phyloP scores from a whole-genome alignment of 2,113 vertebrate genomes.

The Pantherophis guttatus region DNA sequence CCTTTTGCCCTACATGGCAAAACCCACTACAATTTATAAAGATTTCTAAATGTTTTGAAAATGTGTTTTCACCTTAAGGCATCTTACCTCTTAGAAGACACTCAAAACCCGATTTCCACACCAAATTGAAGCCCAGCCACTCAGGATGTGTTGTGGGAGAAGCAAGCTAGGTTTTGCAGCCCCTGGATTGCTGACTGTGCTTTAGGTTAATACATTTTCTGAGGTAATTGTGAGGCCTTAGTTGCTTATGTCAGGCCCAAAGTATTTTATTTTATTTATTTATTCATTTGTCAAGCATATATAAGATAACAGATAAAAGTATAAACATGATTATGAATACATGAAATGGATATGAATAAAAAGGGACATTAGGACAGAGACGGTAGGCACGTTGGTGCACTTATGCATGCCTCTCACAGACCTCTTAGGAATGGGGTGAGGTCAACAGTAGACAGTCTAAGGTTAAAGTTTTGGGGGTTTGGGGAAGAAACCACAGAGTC shows the following conservation, averaged over 20 bases:
- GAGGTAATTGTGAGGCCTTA: fast-evolving
- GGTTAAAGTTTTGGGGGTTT: no score
- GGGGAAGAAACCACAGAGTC: no score
- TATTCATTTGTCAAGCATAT: no score
- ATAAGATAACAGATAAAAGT: no score
- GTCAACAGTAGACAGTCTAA: no score
- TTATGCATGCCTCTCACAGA: no score
- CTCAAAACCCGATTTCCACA: not conserved
- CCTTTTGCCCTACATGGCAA: not conserved
- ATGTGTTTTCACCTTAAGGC: not conserved
- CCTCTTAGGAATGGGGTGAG: no score
- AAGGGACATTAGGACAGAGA: no score
- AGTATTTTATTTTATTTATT: no score
- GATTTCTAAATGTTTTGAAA: not conserved
- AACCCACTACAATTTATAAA: not conserved
- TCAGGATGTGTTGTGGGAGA: not conserved
- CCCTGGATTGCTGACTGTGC: not conserved
- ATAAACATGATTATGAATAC: no score
- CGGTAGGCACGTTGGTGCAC: no score
- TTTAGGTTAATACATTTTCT: not conserved
- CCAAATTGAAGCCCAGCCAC: not conserved
- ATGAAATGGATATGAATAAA: no score
- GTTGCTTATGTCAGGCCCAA: fast-evolving
- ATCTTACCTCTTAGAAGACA: not conserved
- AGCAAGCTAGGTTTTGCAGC: not conserved